These are phyloP conservation scores for Zoanthus sansibaricus DNA, from an alignment of 92 coral and sea anemone species.

Conservation along the genomic window DNA sequence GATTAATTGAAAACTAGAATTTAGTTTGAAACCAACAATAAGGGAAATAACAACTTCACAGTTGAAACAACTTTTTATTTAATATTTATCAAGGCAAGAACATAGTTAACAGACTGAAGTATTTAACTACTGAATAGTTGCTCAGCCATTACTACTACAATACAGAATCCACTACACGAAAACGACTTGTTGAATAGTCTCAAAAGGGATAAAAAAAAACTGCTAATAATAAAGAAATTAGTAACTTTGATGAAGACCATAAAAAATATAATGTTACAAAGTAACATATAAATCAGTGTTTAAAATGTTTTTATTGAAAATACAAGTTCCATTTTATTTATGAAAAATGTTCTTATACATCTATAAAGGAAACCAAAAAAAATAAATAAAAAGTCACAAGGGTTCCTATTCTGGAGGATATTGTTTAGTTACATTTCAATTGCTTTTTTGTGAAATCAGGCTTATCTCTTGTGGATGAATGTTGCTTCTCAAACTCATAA, in stretches of 20 bases:
- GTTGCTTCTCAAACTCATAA: no score
- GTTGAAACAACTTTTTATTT: background rate
- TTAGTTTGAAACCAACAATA: no score
- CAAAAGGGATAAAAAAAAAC: background rate
- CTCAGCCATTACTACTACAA: no score
- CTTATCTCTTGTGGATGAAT: no score
- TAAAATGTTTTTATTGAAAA: background rate
- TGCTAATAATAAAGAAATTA: background rate
- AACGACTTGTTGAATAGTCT: background rate
- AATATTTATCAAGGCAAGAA: background rate
- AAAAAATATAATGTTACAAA: background rate
- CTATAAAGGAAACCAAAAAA: background rate
- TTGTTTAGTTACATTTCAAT: constrained; percentile 23
- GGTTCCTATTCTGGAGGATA: background rate
- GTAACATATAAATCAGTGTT: background rate
- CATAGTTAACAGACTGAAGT: background rate
- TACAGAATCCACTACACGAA: no score
- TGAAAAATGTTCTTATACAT: background rate
- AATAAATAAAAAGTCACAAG: background rate
- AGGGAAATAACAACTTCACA: background rate
- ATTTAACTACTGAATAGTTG: background rate
- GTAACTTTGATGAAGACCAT: background rate
- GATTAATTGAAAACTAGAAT: no score
- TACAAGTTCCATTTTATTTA: background rate
- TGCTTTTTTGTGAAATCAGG: no score